phyloP scores from a whole-genome alignment of 1,140 invertebrate species.

The Dinoponera quadriceps region DNA sequence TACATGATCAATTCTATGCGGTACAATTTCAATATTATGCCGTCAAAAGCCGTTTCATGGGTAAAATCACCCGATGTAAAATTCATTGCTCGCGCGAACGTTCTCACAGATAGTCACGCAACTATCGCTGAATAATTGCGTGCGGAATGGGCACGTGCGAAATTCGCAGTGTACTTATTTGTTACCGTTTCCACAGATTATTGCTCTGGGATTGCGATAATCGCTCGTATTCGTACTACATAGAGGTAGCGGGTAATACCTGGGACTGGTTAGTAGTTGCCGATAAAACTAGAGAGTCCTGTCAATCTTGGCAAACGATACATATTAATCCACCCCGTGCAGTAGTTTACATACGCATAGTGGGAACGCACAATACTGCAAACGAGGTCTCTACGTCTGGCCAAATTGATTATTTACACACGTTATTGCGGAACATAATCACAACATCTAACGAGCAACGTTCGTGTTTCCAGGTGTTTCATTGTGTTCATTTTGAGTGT shows the following conservation, averaged over 20 bases:
- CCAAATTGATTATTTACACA: neutral
- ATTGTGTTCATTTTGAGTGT: conserved; percentile 99
- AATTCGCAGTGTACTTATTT: neutral
- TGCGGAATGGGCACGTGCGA: too few relatives aligned
- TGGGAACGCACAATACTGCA: conserved; percentile 98
- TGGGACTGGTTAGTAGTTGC: conserved; percentile 95
- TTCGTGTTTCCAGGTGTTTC: conserved; percentile 92
- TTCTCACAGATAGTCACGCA: too few relatives aligned
- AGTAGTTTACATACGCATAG: conserved; percentile 97
- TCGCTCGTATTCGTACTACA: conserved; percentile 97
- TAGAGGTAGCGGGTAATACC: conserved; percentile 97
- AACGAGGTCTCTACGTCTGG: conserved; percentile 91
- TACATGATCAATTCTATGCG: conserved; percentile 97
- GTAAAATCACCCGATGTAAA: too few relatives aligned
- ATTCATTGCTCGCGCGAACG: too few relatives aligned
- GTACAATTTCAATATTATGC: conserved; percentile 80
- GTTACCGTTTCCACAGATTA: conserved; percentile 86
- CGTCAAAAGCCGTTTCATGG: too few relatives aligned
- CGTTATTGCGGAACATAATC: neutral
- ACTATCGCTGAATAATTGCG: too few relatives aligned
- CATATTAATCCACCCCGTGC: conserved; percentile 91
- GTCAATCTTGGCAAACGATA: conserved; percentile 97
- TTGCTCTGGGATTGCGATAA: conserved; percentile 99
- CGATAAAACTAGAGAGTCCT: conserved; percentile 91
- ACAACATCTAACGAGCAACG: neutral